Percentiles rank a stretch among this genome's conserved stretches.
phyloP scores from a whole-genome alignment of 64 coral and sea anemone species.

The Astreopora myriophthalma region DNA sequence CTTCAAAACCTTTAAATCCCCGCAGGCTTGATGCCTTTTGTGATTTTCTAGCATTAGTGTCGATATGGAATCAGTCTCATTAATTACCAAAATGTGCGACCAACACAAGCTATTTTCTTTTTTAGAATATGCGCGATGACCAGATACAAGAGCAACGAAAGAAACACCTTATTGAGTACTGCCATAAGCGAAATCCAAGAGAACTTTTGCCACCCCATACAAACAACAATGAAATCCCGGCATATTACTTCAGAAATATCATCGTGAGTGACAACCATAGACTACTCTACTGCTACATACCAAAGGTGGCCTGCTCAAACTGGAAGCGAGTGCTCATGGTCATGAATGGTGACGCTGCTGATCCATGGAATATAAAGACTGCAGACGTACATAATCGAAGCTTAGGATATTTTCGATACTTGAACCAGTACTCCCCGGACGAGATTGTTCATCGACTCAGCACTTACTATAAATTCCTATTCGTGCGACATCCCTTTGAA shows the following conservation, averaged over 20 bases:
- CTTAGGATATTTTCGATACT: conserved; percentile 88
- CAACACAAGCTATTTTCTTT: neutral
- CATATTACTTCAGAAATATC: conserved; percentile 83
- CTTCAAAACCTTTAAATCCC: too few species aligned
- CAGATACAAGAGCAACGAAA: conserved; percentile 62
- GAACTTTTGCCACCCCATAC: conserved; percentile 63
- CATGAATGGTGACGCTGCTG: conserved; percentile 84
- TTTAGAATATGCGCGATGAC: conserved; percentile 28
- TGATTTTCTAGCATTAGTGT: too few species aligned
- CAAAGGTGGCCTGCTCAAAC: conserved; percentile 93
- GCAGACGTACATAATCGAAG: conserved; percentile 95
- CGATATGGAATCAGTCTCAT: too few species aligned
- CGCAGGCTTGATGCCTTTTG: too few species aligned
- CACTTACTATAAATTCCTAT: conserved; percentile 94
- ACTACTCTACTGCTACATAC: conserved; percentile 89
- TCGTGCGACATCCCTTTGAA: conserved; percentile 96
- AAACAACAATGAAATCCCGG: conserved; percentile 49
- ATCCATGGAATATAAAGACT: conserved; percentile 79
- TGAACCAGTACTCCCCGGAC: conserved; percentile 83
- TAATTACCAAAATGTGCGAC: neutral
- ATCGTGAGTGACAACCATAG: conserved; percentile 90
- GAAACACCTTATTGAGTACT: conserved; percentile 56
- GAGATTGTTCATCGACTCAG: conserved; percentile 89
- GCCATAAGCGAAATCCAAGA: conserved; percentile 63
- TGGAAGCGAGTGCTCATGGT: conserved; percentile 98